Evolutionary conservation across 2,797 vertebrate genomes (phyloP), one percentile per base, ranked within the genome.

Genomic region (Neostethus bicornis): DNA sequence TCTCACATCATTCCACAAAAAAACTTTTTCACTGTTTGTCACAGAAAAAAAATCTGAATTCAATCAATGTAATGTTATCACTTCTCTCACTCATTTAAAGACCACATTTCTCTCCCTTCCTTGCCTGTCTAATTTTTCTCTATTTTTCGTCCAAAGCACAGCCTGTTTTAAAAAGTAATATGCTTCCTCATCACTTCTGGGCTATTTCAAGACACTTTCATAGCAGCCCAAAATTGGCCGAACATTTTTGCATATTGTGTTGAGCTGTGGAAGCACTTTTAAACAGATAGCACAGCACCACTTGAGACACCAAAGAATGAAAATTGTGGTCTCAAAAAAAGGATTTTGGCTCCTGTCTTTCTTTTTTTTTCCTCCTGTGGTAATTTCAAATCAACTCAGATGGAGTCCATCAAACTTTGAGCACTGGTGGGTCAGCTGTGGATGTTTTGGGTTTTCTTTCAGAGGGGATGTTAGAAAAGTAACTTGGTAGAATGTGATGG

Each of bases 131-230:
- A 59, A 50, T 60, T 57, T 58, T 60, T 57, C 57, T 39, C 44
- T 55, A 46, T 70, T 70, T 84, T 77, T 79, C 84, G 73, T 80
- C 80, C 28, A 26, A 50, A 42, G 58, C 41, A 46, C 48, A 21
- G 73, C 77, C 86, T 85, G 81, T 87, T 91, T 86, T 69, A 81
- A 79, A 84, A 85, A 80, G 67, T 78, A 84, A 88, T 85, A 79
- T 77, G 74, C 84, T 68, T 84, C 77, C 83, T 87, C 82, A 89
- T 89, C 79, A 88, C 84, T 81, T 87, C 63, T 82, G 69, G 70
- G 53, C 81, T 85, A 81, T 85, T 90, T 86, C 74, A 81, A 79
- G 78, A 82, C 84, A 77, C 77, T 75, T 81, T 80, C 74, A 79
- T 83, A 85, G 80, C 70, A 53, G 24, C 72, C 63, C 23, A 35